Evolutionary conservation across 2,888 invertebrate species (phyloP).

Genomic region (Phymatocera aterrima): DNA sequence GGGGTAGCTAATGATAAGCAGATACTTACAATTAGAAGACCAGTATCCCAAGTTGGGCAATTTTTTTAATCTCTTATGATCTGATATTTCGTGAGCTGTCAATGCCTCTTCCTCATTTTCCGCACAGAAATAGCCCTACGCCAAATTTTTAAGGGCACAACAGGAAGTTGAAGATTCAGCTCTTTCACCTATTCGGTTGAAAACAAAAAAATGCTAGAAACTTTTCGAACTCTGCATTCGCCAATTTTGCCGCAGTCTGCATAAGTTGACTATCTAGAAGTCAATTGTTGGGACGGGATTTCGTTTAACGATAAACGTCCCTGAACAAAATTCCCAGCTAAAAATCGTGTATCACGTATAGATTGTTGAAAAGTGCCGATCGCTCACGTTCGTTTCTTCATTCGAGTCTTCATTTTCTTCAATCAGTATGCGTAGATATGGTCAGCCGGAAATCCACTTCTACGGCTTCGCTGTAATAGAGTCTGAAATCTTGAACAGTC

Average conservation of each 20-base stretch:
- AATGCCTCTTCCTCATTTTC: background rate
- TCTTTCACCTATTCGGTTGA: background rate
- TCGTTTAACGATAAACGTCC: background rate
- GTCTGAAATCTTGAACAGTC: background rate
- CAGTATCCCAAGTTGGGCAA: background rate
- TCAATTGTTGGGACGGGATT: background rate
- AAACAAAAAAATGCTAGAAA: background rate
- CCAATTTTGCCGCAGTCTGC: background rate
- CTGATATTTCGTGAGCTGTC: background rate
- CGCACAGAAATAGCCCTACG: background rate
- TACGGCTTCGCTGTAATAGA: conserved; percentile 1
- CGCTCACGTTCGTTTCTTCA: background rate
- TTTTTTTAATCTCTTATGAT: background rate
- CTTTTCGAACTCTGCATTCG: background rate
- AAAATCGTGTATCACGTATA: background rate
- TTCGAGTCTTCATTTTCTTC: background rate
- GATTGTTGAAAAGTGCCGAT: background rate
- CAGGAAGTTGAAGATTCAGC: background rate
- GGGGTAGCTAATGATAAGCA: background rate
- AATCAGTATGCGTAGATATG: background rate
- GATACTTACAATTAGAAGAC: background rate
- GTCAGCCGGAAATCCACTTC: background rate
- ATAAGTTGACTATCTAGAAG: background rate
- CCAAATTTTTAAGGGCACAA: background rate
- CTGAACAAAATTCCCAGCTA: background rate